Base-by-base conservation (phyloP, 1,140 invertebrate species). In the Vanessa atalanta region DNA sequence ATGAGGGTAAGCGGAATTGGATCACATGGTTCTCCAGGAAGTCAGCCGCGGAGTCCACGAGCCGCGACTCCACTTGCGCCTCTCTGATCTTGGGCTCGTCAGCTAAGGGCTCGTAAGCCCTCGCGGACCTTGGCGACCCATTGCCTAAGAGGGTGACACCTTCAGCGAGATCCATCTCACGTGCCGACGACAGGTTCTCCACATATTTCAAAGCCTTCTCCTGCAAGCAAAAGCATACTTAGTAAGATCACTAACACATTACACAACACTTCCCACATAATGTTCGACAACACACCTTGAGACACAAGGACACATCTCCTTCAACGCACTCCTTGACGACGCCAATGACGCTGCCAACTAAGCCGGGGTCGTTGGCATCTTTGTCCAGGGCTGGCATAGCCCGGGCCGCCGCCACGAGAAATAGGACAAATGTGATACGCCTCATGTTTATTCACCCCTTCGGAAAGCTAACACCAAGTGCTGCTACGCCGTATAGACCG, bases 11-110 rank as follows among this genome's bases (percentile, higher is more conserved):
- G 85, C 95, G 96, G 75, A 97, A 94, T 86, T 97, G 96, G 57
- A 97, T 94, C 15, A 96, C 96, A 88, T 97, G 96, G 67, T 95
- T 96, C 76, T 96, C 95, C 64, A 97, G 93, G 94, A 97, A 97
- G 72, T 95, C 94, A 71, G 95, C 94, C 47, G 96, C 94, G 57
- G 95, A 94, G 79, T 97, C 96, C 23, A 96, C 89, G 43, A 97
- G 92, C 65, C 96, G 94, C n/a, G 95, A 94, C 79, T 97, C 96
- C 6, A 97, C 94, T 66, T 95, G 95, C n/a, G 95, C 93, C 89
- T 97, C 96, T 73, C 96, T 94, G 15, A 95, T 95, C 78, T 95
- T 94, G 16, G 94, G 93, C 80, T 97, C 95, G 13, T 94, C 93
- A 26, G 96, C 95, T 66, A 97, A 88, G 20, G 92, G 88, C 76